Base-by-base conservation (phyloP, 2,888 invertebrate genomes). In the Metellina segmentata region DNA sequence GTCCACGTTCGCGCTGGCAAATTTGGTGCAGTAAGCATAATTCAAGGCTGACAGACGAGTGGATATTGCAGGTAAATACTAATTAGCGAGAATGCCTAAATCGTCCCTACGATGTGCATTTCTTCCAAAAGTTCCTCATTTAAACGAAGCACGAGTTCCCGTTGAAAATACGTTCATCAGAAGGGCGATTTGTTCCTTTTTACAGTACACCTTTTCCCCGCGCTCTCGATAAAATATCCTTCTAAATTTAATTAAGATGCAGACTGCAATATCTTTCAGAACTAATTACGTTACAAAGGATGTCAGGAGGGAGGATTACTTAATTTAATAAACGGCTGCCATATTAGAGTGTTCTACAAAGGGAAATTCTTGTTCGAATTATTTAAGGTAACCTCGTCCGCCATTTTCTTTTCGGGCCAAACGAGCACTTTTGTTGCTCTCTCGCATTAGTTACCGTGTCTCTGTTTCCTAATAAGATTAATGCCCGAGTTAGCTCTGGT, bases 291-390 rank as follows among this genome's bases (percentile, higher is more conserved):
- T 75, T 75, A 75, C 48, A 34, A 11, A 20, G 48, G 75, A 75
- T 75, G 75, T 75, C 49, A 34, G 34, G 16, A 34, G 34, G 48
- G 34, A 75, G 61, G 61, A 48, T 49, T 75, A 75, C 49, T 34
- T 75, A 75, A 75, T 75, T 75, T 48, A 75, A 75, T 75, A 75
- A 75, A 61, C 61, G 61, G 61, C 61, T 61, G 61, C 61, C 61
- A 61, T 61, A 61, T 61, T 61, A 16, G 61, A 9, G 9, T 61
- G 61, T 61, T 61, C 13, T 61, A 61, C 61, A 16, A 61, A 61
- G 61, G 11, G 61, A 9, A 61, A 61, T 61, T 61, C 61, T 61
- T 61, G 61, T 61, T 61, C 61, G 61, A 16, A 61, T 61, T 61
- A 61, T 61, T 16, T 61, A 16, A 61, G 16, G 61, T 61, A 61